Conservation (phyloP, 2,113 vertebrate species). For the Acanthochromis polyacanthus region DNA sequence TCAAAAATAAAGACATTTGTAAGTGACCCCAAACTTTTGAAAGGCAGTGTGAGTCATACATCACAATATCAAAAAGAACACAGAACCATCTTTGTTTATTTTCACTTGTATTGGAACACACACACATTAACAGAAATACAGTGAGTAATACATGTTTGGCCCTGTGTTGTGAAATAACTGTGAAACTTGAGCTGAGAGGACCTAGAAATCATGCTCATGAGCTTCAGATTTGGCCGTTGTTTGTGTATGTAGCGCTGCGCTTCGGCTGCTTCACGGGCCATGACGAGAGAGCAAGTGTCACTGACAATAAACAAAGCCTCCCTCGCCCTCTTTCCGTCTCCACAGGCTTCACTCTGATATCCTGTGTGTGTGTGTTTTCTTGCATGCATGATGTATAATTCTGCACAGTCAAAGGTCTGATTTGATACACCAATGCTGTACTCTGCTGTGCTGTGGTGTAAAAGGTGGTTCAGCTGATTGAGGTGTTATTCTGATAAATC, state of each 20-base stretch:
- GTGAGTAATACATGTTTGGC: neutral
- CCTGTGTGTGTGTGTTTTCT: slow-evolving; percentile 7
- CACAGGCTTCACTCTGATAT: neutral
- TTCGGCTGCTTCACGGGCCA: neutral
- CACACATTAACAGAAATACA: neutral
- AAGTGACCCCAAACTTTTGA: no score
- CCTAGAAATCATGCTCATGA: neutral
- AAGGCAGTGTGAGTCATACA: no score
- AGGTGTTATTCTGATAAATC: neutral
- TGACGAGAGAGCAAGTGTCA: slow-evolving; percentile 11
- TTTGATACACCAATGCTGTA: neutral
- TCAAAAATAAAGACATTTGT: no score
- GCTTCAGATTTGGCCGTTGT: slow-evolving; percentile 11
- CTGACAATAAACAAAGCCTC: slow-evolving; percentile 22
- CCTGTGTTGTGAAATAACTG: slow-evolving; percentile 3
- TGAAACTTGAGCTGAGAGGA: neutral
- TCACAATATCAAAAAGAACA: neutral
- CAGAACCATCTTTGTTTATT: neutral
- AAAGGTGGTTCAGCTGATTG: neutral
- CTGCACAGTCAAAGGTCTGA: neutral
- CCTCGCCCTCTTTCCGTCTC: neutral
- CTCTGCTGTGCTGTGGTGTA: neutral
- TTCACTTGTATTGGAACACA: neutral
- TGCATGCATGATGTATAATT: slow-evolving; percentile 7
- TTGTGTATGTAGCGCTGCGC: neutral